A percentile compares a stretch with the other conserved stretches of the same genome.
Evolutionary conservation across 2,797 vertebrate genomes (phyloP).

Genomic region (Hozukius guyotensis): DNA sequence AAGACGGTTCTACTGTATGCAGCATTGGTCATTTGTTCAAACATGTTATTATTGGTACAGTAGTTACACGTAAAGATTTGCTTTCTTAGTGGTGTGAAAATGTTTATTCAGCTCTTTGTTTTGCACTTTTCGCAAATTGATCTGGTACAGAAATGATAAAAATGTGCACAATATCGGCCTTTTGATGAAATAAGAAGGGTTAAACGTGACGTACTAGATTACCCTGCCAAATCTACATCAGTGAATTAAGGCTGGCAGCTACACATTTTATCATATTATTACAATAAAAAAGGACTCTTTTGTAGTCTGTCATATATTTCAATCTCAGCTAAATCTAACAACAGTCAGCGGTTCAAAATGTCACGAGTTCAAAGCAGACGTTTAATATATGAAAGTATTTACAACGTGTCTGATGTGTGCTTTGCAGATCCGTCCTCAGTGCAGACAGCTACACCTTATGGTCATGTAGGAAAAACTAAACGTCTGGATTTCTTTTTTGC

Average conservation of each 20-base stretch:
- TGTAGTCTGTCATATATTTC: not conserved
- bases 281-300: not conserved
- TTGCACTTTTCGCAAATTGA: not conserved
- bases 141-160: not conserved
- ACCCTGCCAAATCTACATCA: not conserved
- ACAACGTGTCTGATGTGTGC: not conserved
- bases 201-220: not conserved
- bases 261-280: not conserved
- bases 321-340: not conserved
- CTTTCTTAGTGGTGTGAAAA: not conserved
- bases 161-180: not conserved
- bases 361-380: constrained; percentile 6
- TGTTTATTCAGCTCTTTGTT: not conserved
- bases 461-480: constrained; percentile 21
- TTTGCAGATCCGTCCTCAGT: not conserved
- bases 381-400: not conserved
- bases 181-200: not conserved
- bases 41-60: not conserved
- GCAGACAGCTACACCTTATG: constrained; percentile 11
- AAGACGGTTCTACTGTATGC: not conserved
- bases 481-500: constrained; percentile 33
- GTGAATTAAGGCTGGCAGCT: not conserved
- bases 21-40: not conserved
- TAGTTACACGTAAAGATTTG: not conserved
- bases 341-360: constrained; percentile 7